Evolutionary conservation across 1,140 invertebrate genomes (phyloP).

Genomic region (Neoseiulus cucumeris): DNA sequence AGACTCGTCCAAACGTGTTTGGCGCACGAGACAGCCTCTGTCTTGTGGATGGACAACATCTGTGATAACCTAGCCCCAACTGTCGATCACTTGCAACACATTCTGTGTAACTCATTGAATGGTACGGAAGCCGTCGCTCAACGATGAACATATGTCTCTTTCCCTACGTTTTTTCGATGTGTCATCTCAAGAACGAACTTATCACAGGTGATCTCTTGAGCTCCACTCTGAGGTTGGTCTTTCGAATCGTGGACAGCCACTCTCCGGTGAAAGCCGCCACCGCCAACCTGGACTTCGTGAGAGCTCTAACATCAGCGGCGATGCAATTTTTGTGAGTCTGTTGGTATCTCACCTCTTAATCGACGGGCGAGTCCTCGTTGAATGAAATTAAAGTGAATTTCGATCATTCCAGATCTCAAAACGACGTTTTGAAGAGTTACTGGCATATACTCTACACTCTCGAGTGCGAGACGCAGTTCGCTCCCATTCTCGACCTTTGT

Average conservation of each 20-base stretch:
- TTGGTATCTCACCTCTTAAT: too few species aligned
- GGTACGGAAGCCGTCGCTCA: neutral
- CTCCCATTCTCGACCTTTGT: neutral
- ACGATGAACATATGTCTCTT: too few species aligned
- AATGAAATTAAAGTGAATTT: too few species aligned
- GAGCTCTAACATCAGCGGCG: neutral
- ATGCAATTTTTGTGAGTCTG: neutral
- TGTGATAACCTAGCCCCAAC: neutral
- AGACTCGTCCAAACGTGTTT: neutral
- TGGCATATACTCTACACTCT: neutral
- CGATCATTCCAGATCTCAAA: neutral
- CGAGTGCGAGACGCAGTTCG: slow-evolving; percentile 7
- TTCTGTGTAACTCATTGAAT: neutral
- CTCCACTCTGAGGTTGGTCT: neutral
- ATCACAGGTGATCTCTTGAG: neutral
- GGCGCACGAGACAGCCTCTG: neutral
- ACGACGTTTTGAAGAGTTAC: neutral
- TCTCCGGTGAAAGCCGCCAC: neutral
- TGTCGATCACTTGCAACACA: neutral
- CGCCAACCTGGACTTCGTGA: neutral
- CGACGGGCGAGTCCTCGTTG: too few species aligned
- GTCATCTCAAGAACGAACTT: too few species aligned
- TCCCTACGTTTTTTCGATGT: too few species aligned
- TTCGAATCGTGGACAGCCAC: neutral
- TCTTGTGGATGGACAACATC: neutral